These are phyloP conservation scores for Sander vitreus DNA, from an alignment of 2,113 vertebrate species.

Conservation along the genomic window DNA sequence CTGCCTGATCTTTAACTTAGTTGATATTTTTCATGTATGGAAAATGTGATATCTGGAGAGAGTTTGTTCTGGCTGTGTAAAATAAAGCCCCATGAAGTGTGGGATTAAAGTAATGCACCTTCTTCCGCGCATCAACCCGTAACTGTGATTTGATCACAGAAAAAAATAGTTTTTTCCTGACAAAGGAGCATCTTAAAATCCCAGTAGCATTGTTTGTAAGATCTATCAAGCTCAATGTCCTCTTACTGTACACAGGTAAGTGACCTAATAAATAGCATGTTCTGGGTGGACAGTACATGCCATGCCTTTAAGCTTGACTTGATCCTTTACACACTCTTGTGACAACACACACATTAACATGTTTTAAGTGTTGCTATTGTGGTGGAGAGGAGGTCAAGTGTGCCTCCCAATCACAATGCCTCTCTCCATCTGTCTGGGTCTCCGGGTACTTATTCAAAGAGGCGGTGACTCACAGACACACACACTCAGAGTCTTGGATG, in stretches of 20 bases:
- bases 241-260: constrained; percentile 22
- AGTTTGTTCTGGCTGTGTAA: constrained; percentile 15
- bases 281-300: constrained; percentile 34
- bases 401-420: constrained; percentile 60
- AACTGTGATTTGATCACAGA: constrained; percentile 27
- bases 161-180: constrained; percentile 4
- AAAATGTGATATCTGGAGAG: background rate
- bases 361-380: constrained; percentile 33
- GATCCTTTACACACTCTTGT: background rate
- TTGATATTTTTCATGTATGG: constrained; percentile 10
- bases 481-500: constrained; percentile 52
- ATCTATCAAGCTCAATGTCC: constrained; percentile 22
- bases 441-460: constrained; percentile 69
- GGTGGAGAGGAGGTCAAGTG: constrained; percentile 61
- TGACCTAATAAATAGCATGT: constrained; percentile 3
- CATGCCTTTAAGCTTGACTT: background rate
- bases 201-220: constrained; percentile 20
- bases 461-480: constrained; percentile 62
- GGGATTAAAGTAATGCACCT: constrained; percentile 24
- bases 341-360: constrained; percentile 12
- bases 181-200: constrained; percentile 30
- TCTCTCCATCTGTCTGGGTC: constrained; percentile 63
- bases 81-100: constrained; percentile 45
- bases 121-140: constrained; percentile 3
- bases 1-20: constrained; percentile 1